Conservation (phyloP, 1,140 invertebrate genomes). For the Ooceraea biroi region DNA sequence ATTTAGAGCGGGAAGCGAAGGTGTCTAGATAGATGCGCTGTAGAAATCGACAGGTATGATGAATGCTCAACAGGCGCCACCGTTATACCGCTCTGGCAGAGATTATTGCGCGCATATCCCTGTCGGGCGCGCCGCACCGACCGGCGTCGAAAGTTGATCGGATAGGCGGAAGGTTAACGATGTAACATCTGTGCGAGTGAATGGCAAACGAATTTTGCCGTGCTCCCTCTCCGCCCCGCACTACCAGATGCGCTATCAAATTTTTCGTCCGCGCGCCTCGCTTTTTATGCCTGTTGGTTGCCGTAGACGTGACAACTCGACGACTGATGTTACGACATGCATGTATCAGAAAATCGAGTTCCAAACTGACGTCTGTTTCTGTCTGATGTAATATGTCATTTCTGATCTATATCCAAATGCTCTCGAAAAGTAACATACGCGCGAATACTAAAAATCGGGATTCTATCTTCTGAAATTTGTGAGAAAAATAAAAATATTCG, state of each 20-base stretch:
- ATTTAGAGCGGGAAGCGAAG: conserved; percentile 80
- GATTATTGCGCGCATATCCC: conserved; percentile 78
- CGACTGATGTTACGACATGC: not conserved
- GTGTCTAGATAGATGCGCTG: conserved; percentile 80
- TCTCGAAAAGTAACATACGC: not conserved
- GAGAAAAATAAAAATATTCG: not conserved
- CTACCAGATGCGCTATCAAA: conserved; percentile 1
- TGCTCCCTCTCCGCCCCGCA: not conserved
- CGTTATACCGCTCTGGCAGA: conserved; percentile 70
- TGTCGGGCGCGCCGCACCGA: conserved; percentile 69
- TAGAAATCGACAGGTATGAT: conserved; percentile 81
- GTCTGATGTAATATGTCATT: not conserved
- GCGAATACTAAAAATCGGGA: not conserved
- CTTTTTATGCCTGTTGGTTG: not conserved
- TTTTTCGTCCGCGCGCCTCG: not conserved
- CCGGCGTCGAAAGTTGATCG: conserved; percentile 54
- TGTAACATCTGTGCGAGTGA: conserved; percentile 57
- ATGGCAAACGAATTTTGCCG: conserved; percentile 35
- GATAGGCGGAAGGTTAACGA: conserved; percentile 61
- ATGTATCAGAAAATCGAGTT: not conserved
- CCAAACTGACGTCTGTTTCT: not conserved
- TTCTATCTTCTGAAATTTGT: not conserved
- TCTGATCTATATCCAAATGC: not conserved
- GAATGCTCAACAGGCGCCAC: conserved; percentile 79
- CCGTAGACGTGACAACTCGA: not conserved